phyloP scores from a whole-genome alignment of 2,888 invertebrate genomes.

The Melanotus villosus region DNA sequence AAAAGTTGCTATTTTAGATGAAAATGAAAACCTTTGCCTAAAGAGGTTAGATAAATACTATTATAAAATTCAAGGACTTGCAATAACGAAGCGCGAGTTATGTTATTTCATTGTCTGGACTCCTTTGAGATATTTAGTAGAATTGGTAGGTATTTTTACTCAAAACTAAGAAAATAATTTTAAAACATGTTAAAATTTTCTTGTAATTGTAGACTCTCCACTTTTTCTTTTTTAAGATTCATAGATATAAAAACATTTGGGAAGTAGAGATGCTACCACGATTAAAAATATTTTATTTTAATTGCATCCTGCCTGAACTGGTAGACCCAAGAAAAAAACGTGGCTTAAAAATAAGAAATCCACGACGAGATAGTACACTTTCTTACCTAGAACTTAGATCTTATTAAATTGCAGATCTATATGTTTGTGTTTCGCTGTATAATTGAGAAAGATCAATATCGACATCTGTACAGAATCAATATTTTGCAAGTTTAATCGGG shows the following conservation, averaged over 20 bases:
- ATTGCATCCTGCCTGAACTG: neutral
- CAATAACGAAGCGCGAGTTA: neutral
- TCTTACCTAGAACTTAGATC: neutral
- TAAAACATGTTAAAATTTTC: too few relatives aligned
- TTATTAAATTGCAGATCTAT: too few relatives aligned
- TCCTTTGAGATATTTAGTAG: neutral
- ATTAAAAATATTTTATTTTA: conserved; percentile 1
- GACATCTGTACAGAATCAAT: too few relatives aligned
- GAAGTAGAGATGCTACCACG: neutral
- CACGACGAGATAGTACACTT: neutral
- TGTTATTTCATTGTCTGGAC: too few relatives aligned
- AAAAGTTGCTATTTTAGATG: neutral
- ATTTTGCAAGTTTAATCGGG: too few relatives aligned
- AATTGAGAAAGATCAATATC: too few relatives aligned
- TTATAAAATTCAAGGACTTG: neutral
- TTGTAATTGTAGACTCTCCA: neutral
- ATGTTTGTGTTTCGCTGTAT: too few relatives aligned
- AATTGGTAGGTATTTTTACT: neutral
- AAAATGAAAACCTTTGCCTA: neutral
- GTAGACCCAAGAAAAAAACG: conserved; percentile 1
- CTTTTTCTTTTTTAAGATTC: neutral
- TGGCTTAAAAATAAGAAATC: neutral
- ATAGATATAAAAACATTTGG: neutral
- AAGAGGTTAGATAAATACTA: neutral
- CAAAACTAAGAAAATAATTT: too few relatives aligned